phyloP scores from a whole-genome alignment of 1,140 invertebrate genomes.

The Macrosteles quadrilineatus region DNA sequence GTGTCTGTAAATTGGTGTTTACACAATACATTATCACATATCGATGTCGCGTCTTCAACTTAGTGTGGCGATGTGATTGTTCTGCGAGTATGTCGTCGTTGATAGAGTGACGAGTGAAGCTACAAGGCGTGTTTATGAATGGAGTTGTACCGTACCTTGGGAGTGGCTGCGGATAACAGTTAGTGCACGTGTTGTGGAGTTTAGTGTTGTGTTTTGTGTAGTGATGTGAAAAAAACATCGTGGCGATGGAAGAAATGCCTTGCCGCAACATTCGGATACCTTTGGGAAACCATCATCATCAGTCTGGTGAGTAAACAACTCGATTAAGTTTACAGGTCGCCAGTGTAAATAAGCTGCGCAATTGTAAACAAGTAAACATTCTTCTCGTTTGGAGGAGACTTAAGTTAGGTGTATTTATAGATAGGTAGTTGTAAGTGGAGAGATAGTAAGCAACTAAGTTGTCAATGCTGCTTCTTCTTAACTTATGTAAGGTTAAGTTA shows the following conservation, averaged over 20 bases:
- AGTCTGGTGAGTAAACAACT: constrained; percentile 12
- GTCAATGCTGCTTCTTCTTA: no score
- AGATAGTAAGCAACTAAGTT: no score
- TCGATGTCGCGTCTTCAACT: neutral
- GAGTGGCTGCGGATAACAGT: constrained; percentile 31
- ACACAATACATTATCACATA: neutral
- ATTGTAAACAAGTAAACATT: constrained; percentile 21
- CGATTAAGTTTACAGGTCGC: neutral
- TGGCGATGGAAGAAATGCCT: constrained; percentile 2
- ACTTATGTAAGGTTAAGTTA: no score
- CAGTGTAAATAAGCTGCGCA: neutral
- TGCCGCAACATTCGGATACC: neutral
- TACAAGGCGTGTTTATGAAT: constrained; percentile 29
- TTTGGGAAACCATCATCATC: neutral
- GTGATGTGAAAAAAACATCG: constrained; percentile 12
- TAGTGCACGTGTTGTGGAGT: constrained; percentile 19
- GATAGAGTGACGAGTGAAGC: neutral
- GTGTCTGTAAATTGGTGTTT: neutral
- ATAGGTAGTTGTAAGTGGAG: no score
- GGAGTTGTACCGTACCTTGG: constrained; percentile 29
- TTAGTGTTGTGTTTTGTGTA: constrained; percentile 22
- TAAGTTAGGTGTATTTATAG: no score
- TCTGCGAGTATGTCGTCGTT: neutral
- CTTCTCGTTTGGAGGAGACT: no score
- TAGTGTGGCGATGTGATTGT: neutral